Base-by-base conservation (phyloP, 2,888 invertebrate genomes). In the Ischnura elegans region DNA sequence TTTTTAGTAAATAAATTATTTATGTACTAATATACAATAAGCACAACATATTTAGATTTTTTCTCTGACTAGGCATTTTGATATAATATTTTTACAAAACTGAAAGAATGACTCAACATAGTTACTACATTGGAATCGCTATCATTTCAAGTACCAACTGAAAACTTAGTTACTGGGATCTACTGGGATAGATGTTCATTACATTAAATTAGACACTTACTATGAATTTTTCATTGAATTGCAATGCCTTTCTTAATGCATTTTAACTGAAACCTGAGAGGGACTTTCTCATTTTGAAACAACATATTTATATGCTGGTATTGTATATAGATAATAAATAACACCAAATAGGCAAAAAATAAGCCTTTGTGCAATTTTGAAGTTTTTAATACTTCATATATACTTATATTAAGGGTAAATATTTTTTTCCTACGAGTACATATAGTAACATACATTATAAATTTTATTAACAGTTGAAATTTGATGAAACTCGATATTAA, bases 31-130 rank as follows among this genome's bases (percentile, higher is more conserved):
- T 86, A 46, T 86, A 86, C 86, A 86, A 86, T 86, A 86, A 21
- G 46, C 85, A 86, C 45, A 8, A 86, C 86, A 86, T 46, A 86
- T n/a, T 86, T 86, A 86, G 86, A 86, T 86, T 86, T 86, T 86
- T 86, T 86, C 86, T 86, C 46, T 46, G 46, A 86, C 45, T 86
- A 86, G 86, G 86, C 86, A 45, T 86, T 86, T 86, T 86, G 85
- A 86, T 86, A 86, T 86, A 86, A 45, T 86, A 86, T 86, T 86
- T 86, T 86, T 86, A 86, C 86, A 86, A 86, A 86, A 86, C 46
- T 86, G 86, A 86, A 86, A 86, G 45, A n/a, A 86, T 86, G 86
- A 86, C 46, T 46, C 86, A 46, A n/a, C 6, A 8, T 46, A 46
- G 46, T 46, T 16, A 46, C 46, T 86, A 25, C 45, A 86, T 45